Evolutionary conservation across 2,888 invertebrate species (phyloP).

Genomic region (Horisme vitalbata): DNA sequence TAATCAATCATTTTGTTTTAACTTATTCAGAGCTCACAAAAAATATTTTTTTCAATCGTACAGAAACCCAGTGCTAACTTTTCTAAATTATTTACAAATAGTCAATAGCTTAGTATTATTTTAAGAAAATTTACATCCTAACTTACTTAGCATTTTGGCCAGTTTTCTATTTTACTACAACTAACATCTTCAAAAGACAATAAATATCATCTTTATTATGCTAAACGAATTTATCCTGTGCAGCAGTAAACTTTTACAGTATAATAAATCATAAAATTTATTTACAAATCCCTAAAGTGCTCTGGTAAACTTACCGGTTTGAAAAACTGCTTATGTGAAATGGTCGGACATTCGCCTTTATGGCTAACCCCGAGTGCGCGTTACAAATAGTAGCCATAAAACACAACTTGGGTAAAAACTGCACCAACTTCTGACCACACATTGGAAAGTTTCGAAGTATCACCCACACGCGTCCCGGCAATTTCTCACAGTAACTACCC

Average conservation of each 20-base stretch:
- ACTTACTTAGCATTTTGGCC: conserved; percentile 51
- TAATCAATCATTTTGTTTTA: conserved; percentile 21
- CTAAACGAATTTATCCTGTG: too few species aligned
- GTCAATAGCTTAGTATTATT: conserved; percentile 7
- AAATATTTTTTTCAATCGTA: too few species aligned
- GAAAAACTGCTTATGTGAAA: conserved; percentile 29
- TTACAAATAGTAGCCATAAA: conserved; percentile 36
- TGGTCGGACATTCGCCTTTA: conserved; percentile 26
- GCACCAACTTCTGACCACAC: conserved; percentile 36
- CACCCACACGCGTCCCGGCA: conserved; percentile 29
- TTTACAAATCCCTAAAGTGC: conserved; percentile 8
- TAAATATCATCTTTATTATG: conserved; percentile 23
- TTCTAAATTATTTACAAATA: conserved; percentile 24
- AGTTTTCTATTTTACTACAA: conserved; percentile 51
- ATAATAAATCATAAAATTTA: conserved; percentile 5
- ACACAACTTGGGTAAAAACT: conserved; percentile 36
- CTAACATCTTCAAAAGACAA: conserved; percentile 42
- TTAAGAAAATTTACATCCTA: conserved; percentile 21
- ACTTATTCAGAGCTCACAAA: background rate
- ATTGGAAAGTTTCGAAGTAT: conserved; percentile 33
- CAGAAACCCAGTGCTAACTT: background rate
- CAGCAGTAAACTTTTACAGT: background rate
- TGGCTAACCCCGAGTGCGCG: conserved; percentile 27
- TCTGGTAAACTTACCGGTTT: conserved; percentile 11
- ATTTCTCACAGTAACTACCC: conserved; percentile 32